Evolutionary conservation across 2,113 vertebrate species (phyloP).

Genomic region (Chionodraco myersi): DNA sequence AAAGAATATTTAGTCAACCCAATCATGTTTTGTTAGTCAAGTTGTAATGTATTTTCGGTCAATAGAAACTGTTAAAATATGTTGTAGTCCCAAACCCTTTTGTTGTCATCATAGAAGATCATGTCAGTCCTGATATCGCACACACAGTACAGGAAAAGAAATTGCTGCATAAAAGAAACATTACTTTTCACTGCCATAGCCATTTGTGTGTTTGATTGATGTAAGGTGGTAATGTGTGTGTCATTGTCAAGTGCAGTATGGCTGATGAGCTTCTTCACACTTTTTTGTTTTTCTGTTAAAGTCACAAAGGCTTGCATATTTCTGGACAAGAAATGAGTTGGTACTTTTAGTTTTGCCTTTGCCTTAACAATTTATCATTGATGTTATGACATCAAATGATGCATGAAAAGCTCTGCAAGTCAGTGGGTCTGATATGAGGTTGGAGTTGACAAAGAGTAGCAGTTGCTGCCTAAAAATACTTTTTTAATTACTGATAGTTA

Average conservation of each 20-base stretch:
- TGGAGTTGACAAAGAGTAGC: background rate
- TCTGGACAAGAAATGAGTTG: background rate
- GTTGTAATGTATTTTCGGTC: too few species aligned
- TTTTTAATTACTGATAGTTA: background rate
- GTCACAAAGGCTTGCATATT: background rate
- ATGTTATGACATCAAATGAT: background rate
- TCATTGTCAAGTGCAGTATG: background rate
- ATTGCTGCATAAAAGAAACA: background rate
- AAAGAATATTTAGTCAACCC: too few species aligned
- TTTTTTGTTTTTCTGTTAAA: background rate
- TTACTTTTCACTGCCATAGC: too few species aligned
- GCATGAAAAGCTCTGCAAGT: background rate
- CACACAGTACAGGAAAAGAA: too few species aligned
- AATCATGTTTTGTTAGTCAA: too few species aligned
- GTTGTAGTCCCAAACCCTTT: too few species aligned
- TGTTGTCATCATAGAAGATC: too few species aligned
- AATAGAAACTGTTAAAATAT: too few species aligned
- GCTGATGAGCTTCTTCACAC: background rate
- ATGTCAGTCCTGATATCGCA: too few species aligned
- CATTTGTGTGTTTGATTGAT: background rate
- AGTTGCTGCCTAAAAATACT: conserved; percentile 1
- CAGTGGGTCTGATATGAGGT: conserved; percentile 6
- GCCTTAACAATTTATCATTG: background rate
- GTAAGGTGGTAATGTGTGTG: background rate
- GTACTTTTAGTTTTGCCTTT: background rate